Base-by-base conservation (phyloP, 2,888 invertebrate species). In the Amblyteles armatorius region DNA sequence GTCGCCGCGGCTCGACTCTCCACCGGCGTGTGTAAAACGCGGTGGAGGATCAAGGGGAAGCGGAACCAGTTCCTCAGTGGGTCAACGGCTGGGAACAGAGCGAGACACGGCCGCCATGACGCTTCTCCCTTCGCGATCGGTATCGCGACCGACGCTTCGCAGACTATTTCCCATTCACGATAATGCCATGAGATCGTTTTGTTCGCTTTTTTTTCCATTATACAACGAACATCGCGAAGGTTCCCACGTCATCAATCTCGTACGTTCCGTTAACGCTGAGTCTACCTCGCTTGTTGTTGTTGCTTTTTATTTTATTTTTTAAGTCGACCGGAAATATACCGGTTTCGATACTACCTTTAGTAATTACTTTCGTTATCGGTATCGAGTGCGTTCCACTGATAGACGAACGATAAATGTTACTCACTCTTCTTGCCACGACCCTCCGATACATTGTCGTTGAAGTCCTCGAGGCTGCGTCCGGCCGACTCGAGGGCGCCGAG, bases 381-480 rank as follows among this genome's bases (percentile, higher is more conserved):
- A 26, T 77, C 60, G 26, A 33, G 29, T 33, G 29, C n/a, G 29
- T 57, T 55, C 72, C 29, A 57, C 33, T 16, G 44, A 72, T 19
- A n/a, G 16, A 48, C 22, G 11, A 16, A 67, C 52, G 67, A 50
- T 44, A n/a, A 69, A 72, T 13, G 76, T 50, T 90, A 93, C 94
- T 97, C 96, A 95, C 97, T 97, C 94, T 97, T 97, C 91, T 95
- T 95, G 89, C 97, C 96, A 92, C 97, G 96, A 85, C 96, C 96
- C 93, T 97, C 97, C 89, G 96, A 96, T 36, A 95, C 94, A 74
- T 94, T 94, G 71, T 94, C 93, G 83, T 93, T 94, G 83, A 94
- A 93, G 87, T 95, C 95, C 91, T 97, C 97, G 82, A 98, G 95
- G 84, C 97, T 97, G 87, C 98, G 96, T 48, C 97, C 98, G 40